Base-by-base conservation (phyloP, 2,888 invertebrate species). In the Andrena marginata region DNA sequence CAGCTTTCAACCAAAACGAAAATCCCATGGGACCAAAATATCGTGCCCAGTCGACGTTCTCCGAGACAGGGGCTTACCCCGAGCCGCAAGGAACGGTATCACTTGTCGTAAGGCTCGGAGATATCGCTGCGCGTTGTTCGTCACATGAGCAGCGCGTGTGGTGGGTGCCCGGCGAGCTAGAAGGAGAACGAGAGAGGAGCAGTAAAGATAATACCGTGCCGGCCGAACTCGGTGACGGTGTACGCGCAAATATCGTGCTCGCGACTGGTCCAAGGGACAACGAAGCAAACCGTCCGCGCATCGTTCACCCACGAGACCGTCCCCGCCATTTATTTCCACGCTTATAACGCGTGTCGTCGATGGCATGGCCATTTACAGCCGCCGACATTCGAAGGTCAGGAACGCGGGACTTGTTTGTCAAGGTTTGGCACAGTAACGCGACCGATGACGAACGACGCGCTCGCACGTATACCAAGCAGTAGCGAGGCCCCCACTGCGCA, bases 171-270 rank as follows among this genome's bases (percentile, higher is more conserved):
- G 67, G 64, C 26, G 60, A 65, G 67, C 72, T 64, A 80, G 64
- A 71, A 65, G 67, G 69, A 65, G 76, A 82, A 54, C 77, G 26
- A 8, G 77, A 76, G 82, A 65, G 42, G 51, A 68, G 76, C 82
- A 78, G 78, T 85, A 78, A 85, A 87, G 85, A 87, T 87, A 87
- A 87, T 85, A n/a, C 85, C 80, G 60, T 68, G 74, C 31, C 64
- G 23, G 49, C 49, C 23, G 54, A 54, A 71, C 33, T 60, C 5
- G 31, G 56, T 13, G 56, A 49, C 56, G 23, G 64, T 79, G 54
- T 26, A 5, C 67, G 54, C 26, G 59, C 42, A n/a, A 67, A 80
- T 63, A 62, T 60, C 60, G 60, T 51, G 35, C 33, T 8, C 16
- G 29, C 49, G 49, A 56, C 71, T 68, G 64, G 48, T 16, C 35